A percentile compares a stretch with the other conserved stretches of the same genome.
phyloP scores from a whole-genome alignment of 2,888 invertebrate species.

The Elgonia sp. region DNA sequence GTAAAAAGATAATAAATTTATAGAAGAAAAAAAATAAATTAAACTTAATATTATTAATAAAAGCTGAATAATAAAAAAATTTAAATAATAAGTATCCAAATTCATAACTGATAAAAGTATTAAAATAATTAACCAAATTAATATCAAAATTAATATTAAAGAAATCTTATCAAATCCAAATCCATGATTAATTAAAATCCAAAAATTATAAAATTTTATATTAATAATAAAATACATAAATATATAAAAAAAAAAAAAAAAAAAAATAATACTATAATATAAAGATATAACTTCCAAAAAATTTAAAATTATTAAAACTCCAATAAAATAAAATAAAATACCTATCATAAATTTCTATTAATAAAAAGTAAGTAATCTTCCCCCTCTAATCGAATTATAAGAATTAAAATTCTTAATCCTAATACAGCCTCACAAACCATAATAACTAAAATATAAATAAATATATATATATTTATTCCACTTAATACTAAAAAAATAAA shows the following conservation, averaged over 20 bases:
- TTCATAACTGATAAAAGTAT: slow-evolving; percentile 87
- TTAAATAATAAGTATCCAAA: slow-evolving; percentile 81
- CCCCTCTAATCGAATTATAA: slow-evolving; percentile 89
- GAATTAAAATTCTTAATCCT: slow-evolving; percentile 89
- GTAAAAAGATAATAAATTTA: slow-evolving; percentile 91
- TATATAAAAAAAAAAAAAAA: slow-evolving; percentile 45
- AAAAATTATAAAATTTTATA: slow-evolving; percentile 41
- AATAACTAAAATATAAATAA: slow-evolving; percentile 89
- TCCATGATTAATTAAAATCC: slow-evolving; percentile 36
- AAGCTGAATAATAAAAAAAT: slow-evolving; percentile 79
- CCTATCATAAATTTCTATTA: slow-evolving; percentile 83
- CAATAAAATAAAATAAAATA: slow-evolving; percentile 88
- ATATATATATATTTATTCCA: slow-evolving; percentile 86
- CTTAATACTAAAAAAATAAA: slow-evolving; percentile 79
- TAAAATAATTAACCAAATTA: slow-evolving; percentile 89
- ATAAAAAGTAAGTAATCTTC: slow-evolving; percentile 87
- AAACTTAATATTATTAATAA: slow-evolving; percentile 88
- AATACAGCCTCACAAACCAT: slow-evolving; percentile 90
- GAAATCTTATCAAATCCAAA: slow-evolving; percentile 67
- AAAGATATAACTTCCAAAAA: no score
- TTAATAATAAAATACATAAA: slow-evolving; percentile 35
- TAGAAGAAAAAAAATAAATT: slow-evolving; percentile 88
- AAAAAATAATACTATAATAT: slow-evolving; percentile 24
- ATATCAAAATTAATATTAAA: slow-evolving; percentile 84
- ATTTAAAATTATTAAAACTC: slow-evolving; percentile 83